Percentiles rank a stretch among this genome's conserved stretches.
Evolutionary conservation across 2,797 vertebrate species (phyloP).

Genomic region (Euphonia xanthogaster): DNA sequence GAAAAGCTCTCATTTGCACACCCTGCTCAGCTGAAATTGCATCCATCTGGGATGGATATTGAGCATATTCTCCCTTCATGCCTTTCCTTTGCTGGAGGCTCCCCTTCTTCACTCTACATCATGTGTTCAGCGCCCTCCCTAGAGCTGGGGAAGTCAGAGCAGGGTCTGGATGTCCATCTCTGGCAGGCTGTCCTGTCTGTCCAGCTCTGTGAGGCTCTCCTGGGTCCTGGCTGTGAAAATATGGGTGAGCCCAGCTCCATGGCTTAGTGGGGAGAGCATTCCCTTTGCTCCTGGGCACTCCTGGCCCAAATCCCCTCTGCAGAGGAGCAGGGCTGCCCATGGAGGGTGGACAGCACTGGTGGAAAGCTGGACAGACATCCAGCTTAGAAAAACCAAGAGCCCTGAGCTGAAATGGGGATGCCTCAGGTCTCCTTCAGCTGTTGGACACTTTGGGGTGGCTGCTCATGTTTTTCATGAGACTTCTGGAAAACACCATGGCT

Average conservation of each 20-base stretch:
- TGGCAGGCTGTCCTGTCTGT: neutral
- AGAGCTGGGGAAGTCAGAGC: neutral
- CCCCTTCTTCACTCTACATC: fast-evolving
- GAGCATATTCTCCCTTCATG: neutral
- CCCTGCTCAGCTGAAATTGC: constrained; percentile 13
- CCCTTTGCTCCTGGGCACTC: neutral
- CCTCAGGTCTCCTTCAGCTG: neutral
- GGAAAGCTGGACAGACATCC: neutral
- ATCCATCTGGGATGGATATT: neutral
- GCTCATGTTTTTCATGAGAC: constrained; percentile 31
- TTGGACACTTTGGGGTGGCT: constrained; percentile 6
- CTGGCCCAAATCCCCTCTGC: neutral
- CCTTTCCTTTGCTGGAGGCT: neutral
- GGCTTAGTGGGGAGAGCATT: neutral
- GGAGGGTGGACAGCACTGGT: neutral
- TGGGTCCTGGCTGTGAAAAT: neutral
- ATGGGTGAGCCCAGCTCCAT: neutral
- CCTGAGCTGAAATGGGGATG: neutral
- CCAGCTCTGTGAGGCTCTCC: neutral
- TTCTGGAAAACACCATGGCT: constrained; percentile 39
- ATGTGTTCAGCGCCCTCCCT: neutral
- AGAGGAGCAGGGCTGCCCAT: neutral
- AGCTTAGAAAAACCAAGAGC: neutral
- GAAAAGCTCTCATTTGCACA: neutral
- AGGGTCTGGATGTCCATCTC: neutral